Evolutionary conservation across 2,888 invertebrate genomes (phyloP), one percentile per base, ranked within the genome.

Genomic region (Caenorhabditis auriculariae): DNA sequence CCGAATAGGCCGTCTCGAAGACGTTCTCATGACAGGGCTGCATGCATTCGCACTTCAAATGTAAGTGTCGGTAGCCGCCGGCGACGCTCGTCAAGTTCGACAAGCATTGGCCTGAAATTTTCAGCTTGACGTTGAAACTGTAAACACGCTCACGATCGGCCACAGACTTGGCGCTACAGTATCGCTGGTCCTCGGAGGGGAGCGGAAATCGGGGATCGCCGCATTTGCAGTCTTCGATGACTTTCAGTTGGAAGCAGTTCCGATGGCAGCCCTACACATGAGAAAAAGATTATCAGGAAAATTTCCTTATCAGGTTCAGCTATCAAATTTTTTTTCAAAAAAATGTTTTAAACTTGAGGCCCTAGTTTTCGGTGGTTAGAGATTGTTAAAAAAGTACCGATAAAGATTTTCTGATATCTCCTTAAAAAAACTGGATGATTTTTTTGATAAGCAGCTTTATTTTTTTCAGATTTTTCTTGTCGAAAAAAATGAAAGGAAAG

Each of bases 1-100:
- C 81, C 4, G 81, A 81, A 48, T 81, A 81, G 0, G 81, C 76
- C 4, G 80, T 78, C 54, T 81, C 81, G 55, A 81, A 81, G 2
- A 77, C 75, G 54, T 78, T 74, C 29, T 81, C 81, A 43, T 72
- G 72, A 43, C 78, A 78, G 0, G 76, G 78, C 47, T 74, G 74
- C 4, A 62, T 48, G 26, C 71, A 74, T 24, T 60, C 52, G 43
- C 68, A 81, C 42, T 77, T 74, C 39, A 69, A 66, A 37, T 72
- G 67, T 23, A 80, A 45, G 48, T 74, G 77, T 45, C 79, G 73
- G 48, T 77, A 81, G 19, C 78, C 77, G 12, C 81, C 81, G 17
- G 77, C 51, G 15, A 63, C 66, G 23, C 58, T 55, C 4, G 78
- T 78, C 26, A 75, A 46, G 28, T 81, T 77, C 4, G 73, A 62